These are phyloP conservation scores for Eristalinus aeneus DNA, from an alignment of 2,888 invertebrate species.

Conservation along the genomic window DNA sequence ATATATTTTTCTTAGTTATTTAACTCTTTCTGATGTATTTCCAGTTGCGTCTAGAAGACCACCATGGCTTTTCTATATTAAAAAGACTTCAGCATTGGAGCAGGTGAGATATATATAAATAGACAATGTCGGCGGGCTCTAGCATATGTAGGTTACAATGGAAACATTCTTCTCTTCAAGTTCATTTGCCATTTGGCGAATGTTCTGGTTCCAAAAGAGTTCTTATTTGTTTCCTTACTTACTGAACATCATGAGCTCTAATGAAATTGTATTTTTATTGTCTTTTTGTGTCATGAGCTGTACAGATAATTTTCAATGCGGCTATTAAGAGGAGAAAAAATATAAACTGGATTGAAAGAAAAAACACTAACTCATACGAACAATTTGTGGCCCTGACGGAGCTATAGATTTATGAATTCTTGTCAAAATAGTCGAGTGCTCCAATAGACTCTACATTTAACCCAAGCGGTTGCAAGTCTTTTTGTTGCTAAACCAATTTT, in stretches of 20 bases:
- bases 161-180: background rate
- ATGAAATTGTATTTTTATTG: background rate
- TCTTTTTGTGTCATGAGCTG: no score
- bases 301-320: no score
- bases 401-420: no score
- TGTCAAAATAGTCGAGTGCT: no score
- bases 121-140: background rate
- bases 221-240: background rate
- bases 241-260: background rate
- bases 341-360: no score
- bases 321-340: no score
- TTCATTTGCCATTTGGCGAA: background rate
- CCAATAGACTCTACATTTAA: no score
- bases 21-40: background rate
- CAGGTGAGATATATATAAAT: background rate
- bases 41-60: background rate
- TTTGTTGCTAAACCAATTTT: no score
- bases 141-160: background rate
- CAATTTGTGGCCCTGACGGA: no score
- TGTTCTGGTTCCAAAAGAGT: background rate
- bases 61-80: background rate
- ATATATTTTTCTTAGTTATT: background rate
- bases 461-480: no score
- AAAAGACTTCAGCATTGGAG: background rate
- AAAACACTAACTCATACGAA: no score